Evolutionary conservation across 2,797 vertebrate genomes (phyloP), one percentile per base, ranked within the genome.

Genomic region (Acanthis flammea): DNA sequence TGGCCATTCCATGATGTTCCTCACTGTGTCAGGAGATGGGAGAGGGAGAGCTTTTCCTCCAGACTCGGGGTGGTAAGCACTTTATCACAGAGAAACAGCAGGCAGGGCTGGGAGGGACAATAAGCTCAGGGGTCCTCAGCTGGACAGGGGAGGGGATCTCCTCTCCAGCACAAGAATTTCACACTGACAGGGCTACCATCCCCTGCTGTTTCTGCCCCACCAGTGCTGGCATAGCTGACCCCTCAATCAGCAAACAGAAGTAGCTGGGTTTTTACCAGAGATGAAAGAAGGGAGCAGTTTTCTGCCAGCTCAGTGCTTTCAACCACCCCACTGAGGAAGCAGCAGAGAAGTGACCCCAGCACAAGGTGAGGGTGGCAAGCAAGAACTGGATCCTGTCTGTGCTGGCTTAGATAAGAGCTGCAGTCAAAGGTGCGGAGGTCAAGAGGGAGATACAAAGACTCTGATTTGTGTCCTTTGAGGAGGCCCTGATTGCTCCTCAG

Each of bases 261-360:
- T 28, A 48, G 10, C 60, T 76, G 71, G 19, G 6, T 54, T 89
- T 84, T 19, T 27, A 54, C 41, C 48, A 41, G 67, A 70, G 55
- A 33, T 17, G 47, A 80, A 48, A 70, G 28, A 33, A 93, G 19
- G 57, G 68, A 80, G n/a, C 27, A 18, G 33, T 70, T 71, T 95
- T 88, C 61, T 93, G 41, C 24, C 3, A 5, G 47, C 51, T 91
- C 37, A 22, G 41, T 63, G 44, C 65, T 85, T 94, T 62, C n/a
- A 73, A 58, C 48, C 22, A 65, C 31, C 39, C 42, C 42, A 14
- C n/a, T 0, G 0, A 72, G 50, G 45, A 88, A 39, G 45, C 1
- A 0, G 45, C 53, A 3, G 4, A 80, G 72, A 9, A 10, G 37
- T 31, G 10, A 72, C 73, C 39, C 51, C 58, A 68, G 80, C 9